Evolutionary conservation across 2,113 vertebrate genomes (phyloP), one percentile per base, ranked within the genome.

Genomic region (Sterna hirundo): DNA sequence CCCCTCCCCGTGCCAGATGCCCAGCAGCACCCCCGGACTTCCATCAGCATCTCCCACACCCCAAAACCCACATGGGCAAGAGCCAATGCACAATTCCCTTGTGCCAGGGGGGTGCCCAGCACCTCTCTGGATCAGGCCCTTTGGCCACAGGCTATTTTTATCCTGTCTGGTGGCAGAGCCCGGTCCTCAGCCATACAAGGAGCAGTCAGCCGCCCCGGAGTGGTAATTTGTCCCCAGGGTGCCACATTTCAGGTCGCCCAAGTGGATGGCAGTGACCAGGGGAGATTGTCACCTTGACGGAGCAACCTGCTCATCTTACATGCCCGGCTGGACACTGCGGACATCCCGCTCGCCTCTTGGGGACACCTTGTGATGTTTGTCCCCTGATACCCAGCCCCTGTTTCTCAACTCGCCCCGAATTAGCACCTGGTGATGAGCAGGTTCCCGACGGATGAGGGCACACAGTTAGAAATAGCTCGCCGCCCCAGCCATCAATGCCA

Each of bases 161-260:
- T 72, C 84, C 44, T 15, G 17, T 11, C 44, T 13, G 77, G 71
- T 30, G 38, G 19, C 80, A 30, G 15, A 52, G 19, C 29, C 17
- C 34, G 0, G 44, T 69, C 55, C 70, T 51, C 84, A 9, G 6
- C 95, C 95, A 85, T 95, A 96, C 49, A 96, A 90, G 95, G 95
- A 88, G 89, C 52, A 55, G 0, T 26, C 64, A 13, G 79, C 23
- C 30, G 2, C 58, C 54, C 17, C 3, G 3, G 30, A 15, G 49
- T 30, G 38, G 25, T n/a, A 74, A n/a, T 18, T 71, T 76, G 86
- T 87, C 83, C 72, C 78, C 72, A 11, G 42, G 76, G 81, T 54
- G 76, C 66, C 60, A 20, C 60, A 9, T 65, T 54, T 52, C 15
- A 58, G 51, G 64, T 60, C 20, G 2, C 84, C 42, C 55, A 54